phyloP scores from a whole-genome alignment of 2,113 vertebrate genomes.

The Manacus vitellinus region DNA sequence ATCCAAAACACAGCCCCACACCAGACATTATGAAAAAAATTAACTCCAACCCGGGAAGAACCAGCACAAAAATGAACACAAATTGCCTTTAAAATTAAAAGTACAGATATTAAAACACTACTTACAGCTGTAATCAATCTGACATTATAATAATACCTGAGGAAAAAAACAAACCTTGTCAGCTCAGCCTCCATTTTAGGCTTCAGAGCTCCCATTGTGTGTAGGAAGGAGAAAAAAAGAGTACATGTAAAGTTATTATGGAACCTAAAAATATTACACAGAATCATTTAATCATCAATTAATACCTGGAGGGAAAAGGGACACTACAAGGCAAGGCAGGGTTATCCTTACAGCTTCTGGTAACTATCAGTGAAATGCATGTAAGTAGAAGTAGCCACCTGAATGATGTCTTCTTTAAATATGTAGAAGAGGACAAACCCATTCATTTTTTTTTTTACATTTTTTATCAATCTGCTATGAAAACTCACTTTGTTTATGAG shows the following conservation, averaged over 20 bases:
- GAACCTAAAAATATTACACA: neutral
- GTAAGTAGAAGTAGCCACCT: neutral
- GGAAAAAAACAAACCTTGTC: constrained; percentile 10
- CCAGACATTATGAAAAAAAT: neutral
- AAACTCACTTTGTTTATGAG: neutral
- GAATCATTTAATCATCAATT: neutral
- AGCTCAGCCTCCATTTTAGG: constrained; percentile 49
- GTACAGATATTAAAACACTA: neutral
- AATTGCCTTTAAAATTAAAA: neutral
- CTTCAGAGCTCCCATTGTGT: constrained; percentile 19
- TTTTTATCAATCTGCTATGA: neutral
- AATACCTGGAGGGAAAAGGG: neutral
- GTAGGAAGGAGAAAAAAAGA: neutral
- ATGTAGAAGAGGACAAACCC: neutral
- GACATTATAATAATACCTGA: neutral
- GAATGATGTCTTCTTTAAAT: neutral
- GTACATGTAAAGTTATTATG: neutral
- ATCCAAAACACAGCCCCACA: neutral
- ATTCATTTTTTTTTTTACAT: neutral
- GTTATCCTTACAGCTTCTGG: neutral
- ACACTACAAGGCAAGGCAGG: neutral
- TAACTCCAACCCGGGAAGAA: neutral
- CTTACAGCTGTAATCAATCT: neutral
- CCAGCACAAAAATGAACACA: neutral
- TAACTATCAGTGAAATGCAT: accelerated